Percentiles rank a stretch among this genome's conserved stretches.
Evolutionary conservation across 2,797 vertebrate genomes (phyloP).

Genomic region (Sandelia bainsii): DNA sequence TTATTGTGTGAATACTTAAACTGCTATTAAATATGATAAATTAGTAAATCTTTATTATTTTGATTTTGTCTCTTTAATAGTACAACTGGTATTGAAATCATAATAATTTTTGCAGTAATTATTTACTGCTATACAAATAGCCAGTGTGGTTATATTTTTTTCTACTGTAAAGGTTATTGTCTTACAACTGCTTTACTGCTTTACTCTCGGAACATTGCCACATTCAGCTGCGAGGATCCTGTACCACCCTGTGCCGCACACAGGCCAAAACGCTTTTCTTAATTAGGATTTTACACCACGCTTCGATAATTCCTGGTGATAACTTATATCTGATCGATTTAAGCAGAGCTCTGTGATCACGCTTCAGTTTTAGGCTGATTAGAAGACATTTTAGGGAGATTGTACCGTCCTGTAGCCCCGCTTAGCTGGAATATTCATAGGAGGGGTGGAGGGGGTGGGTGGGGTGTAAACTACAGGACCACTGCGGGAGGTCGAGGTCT

Average conservation of each 20-base stretch:
- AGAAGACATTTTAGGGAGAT: constrained; percentile 61
- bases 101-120: neutral
- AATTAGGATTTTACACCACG: constrained; percentile 52
- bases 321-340: constrained; percentile 68
- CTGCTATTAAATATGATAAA: too few relatives aligned
- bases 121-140: neutral
- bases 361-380: constrained; percentile 73
- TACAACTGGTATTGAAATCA: neutral
- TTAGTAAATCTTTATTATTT: neutral
- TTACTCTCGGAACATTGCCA: neutral
- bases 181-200: neutral
- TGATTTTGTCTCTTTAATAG: neutral
- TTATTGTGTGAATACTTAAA: too few relatives aligned
- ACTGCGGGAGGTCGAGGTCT: constrained; percentile 83
- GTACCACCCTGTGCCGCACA: neutral
- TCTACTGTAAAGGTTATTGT: neutral
- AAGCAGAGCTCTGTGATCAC: constrained; percentile 60
- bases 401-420: constrained; percentile 58
- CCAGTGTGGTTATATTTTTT: neutral
- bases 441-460: constrained; percentile 12
- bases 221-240: neutral
- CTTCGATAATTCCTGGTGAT: constrained; percentile 58
- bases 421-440: constrained; percentile 77
- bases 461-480: constrained; percentile 67
- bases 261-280: constrained; percentile 33